These are phyloP conservation scores for Plutella xylostella DNA, from an alignment of 2,888 invertebrate genomes.

Conservation along the genomic window DNA sequence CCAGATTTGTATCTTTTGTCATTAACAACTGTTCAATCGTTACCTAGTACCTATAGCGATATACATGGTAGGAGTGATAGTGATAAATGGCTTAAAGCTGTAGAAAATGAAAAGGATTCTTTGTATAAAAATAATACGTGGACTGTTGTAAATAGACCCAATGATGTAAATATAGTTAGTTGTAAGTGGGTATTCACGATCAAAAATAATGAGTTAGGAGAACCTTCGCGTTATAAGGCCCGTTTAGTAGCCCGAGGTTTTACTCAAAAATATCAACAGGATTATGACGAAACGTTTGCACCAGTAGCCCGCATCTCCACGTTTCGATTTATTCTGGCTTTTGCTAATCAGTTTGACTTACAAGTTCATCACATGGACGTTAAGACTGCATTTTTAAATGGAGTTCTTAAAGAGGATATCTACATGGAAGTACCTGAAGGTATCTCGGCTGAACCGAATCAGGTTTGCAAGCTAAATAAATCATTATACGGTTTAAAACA, in stretches of 20 bases:
- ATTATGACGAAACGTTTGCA: constrained; percentile 16
- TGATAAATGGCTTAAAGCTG: constrained; percentile 15
- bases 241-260: constrained; percentile 25
- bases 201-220: constrained; percentile 20
- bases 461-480: constrained; percentile 25
- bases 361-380: constrained; percentile 20
- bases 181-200: constrained; percentile 21
- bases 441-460: constrained; percentile 12
- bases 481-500: constrained; percentile 22
- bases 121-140: constrained; percentile 21
- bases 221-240: constrained; percentile 20
- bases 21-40: constrained; percentile 4
- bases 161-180: constrained; percentile 21
- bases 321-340: neutral
- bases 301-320: neutral
- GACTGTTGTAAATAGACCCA: constrained; percentile 18
- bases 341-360: constrained; percentile 1
- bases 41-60: constrained; percentile 17
- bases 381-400: constrained; percentile 22
- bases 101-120: constrained; percentile 19
- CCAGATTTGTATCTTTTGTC: no score
- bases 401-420: constrained; percentile 18
- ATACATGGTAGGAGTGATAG: constrained; percentile 15
- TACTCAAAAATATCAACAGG: constrained; percentile 21
- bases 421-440: constrained; percentile 22